Conservation (phyloP, 2,113 vertebrate species). For the Ascaphus truei region DNA sequence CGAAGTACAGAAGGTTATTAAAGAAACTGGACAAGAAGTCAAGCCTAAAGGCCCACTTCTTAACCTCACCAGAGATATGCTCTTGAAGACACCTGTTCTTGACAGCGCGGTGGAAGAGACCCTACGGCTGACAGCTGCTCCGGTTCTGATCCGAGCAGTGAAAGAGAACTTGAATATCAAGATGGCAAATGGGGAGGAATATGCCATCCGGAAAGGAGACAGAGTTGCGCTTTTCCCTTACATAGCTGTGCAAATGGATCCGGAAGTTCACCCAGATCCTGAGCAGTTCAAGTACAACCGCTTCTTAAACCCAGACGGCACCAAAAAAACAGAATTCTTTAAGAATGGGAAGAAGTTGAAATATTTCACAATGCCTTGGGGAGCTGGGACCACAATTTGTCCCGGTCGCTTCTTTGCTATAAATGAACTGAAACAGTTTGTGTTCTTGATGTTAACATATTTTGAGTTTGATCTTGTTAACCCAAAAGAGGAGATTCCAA, state of each 20-base stretch:
- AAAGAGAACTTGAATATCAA: constrained; percentile 61
- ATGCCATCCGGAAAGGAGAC: constrained; percentile 72
- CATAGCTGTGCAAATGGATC: constrained; percentile 72
- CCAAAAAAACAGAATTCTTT: constrained; percentile 78
- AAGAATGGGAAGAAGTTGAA: constrained; percentile 78
- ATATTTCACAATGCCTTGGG: constrained; percentile 88
- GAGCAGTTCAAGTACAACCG: constrained; percentile 73
- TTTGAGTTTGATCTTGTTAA: constrained; percentile 82
- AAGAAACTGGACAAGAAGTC: constrained; percentile 56
- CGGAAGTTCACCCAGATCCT: constrained; percentile 80
- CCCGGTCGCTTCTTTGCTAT: constrained; percentile 83
- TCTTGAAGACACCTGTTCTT: constrained; percentile 68
- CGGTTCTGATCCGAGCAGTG: constrained; percentile 69
- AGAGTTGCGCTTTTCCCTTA: constrained; percentile 78
- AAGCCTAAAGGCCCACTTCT: constrained; percentile 48
- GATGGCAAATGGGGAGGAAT: constrained; percentile 58
- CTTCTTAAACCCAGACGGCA: constrained; percentile 72
- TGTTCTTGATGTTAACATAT: constrained; percentile 76
- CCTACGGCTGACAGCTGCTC: constrained; percentile 66
- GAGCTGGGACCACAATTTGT: constrained; percentile 77
- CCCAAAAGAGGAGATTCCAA: constrained; percentile 62
- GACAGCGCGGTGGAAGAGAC: constrained; percentile 88
- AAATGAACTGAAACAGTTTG: constrained; percentile 84
- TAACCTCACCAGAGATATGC: constrained; percentile 54
- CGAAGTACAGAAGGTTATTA: constrained; percentile 64